Percentiles rank a stretch among this genome's conserved stretches.
These are phyloP conservation scores for Drosophila ogumai DNA, from an alignment of 1,140 invertebrate species.

Conservation along the genomic window DNA sequence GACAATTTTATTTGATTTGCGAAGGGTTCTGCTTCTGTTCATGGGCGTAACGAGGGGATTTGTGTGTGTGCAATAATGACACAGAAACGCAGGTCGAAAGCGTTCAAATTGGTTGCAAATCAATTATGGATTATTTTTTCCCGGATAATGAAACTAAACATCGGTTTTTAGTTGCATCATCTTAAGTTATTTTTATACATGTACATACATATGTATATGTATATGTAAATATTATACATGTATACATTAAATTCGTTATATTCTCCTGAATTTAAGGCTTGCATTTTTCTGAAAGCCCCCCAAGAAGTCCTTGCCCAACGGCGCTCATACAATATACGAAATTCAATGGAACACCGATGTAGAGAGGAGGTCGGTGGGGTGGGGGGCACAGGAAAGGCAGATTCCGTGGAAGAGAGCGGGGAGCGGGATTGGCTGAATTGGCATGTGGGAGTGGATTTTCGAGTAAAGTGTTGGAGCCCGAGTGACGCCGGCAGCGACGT, in stretches of 20 bases:
- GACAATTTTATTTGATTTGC: constrained; percentile 71
- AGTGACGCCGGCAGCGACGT: constrained; percentile 8
- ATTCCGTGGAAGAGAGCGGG: not conserved
- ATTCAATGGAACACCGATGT: not conserved
- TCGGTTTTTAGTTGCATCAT: not conserved
- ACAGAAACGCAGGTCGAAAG: constrained; percentile 4
- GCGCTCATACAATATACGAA: constrained; percentile 4
- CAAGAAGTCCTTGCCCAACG: not conserved
- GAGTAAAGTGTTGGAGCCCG: constrained; percentile 27
- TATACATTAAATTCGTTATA: not conserved
- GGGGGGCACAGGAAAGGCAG: not conserved
- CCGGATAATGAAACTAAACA: not conserved
- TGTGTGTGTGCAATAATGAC: constrained; percentile 1
- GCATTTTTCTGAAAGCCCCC: not conserved
- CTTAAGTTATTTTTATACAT: no score
- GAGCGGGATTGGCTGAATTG: not conserved
- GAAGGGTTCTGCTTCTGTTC: constrained; percentile 25
- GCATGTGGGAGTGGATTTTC: constrained; percentile 49
- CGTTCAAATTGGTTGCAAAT: constrained; percentile 4
- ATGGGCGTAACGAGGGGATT: constrained; percentile 15
- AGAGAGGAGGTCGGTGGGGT: not conserved
- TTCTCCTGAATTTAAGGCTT: not conserved
- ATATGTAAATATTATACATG: no score
- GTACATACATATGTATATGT: no score
- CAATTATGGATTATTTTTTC: not conserved